Conservation (phyloP, 2,888 invertebrate genomes). For the Octodonta nipae region DNA sequence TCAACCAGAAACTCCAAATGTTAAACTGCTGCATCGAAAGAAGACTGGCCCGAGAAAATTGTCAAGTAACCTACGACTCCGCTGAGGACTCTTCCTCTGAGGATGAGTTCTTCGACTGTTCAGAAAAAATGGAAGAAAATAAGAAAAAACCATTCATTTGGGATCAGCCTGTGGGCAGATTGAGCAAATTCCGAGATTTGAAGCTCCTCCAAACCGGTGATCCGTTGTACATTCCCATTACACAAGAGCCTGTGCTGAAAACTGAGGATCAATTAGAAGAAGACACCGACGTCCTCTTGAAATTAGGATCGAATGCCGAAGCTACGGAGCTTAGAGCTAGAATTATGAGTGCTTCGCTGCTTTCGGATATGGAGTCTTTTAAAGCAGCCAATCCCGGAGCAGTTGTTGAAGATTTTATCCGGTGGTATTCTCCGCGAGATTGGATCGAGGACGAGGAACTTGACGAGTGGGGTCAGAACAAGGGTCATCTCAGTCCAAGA, state of each 20-base stretch:
- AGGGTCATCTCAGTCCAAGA: constrained; percentile 63
- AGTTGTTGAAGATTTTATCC: constrained; percentile 84
- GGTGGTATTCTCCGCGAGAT: constrained; percentile 96
- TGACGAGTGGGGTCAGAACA: constrained; percentile 45
- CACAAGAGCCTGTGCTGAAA: constrained; percentile 88
- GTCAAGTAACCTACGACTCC: constrained; percentile 31
- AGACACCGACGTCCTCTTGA: constrained; percentile 75
- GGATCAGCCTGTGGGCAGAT: constrained; percentile 43
- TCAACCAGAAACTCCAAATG: constrained; percentile 87
- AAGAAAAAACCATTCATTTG: constrained; percentile 39
- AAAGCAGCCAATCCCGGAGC: constrained; percentile 95
- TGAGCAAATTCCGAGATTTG: constrained; percentile 52
- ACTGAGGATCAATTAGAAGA: constrained; percentile 94
- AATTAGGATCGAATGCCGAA: constrained; percentile 72
- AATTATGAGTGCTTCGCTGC: constrained; percentile 87
- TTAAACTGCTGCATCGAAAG: constrained; percentile 65
- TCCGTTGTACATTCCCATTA: constrained; percentile 65
- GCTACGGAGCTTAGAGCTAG: constrained; percentile 75
- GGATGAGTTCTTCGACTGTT: constrained; percentile 75
- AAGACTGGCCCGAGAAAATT: constrained; percentile 40
- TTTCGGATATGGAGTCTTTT: constrained; percentile 97
- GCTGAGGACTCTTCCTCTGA: constrained; percentile 27
- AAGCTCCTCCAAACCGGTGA: constrained; percentile 56
- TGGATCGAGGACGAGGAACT: constrained; percentile 53
- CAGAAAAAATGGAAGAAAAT: constrained; percentile 31